phyloP scores from a whole-genome alignment of 1,140 invertebrate species.

The Cotesia typhae region DNA sequence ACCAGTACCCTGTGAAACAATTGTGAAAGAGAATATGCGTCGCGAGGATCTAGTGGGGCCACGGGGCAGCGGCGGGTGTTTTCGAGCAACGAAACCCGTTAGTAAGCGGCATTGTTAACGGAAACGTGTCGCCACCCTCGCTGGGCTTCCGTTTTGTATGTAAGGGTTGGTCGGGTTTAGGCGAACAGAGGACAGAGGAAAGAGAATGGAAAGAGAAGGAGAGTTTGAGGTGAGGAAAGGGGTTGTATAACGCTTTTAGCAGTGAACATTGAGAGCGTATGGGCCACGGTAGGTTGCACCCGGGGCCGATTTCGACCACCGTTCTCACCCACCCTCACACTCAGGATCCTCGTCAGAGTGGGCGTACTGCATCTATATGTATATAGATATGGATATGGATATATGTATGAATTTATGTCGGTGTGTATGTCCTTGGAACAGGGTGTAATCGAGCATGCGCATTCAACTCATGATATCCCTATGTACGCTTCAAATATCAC shows the following conservation, averaged over 20 bases:
- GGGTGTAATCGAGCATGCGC: constrained; percentile 38
- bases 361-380: constrained; percentile 28
- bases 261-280: constrained; percentile 26
- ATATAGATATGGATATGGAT: not conserved
- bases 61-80: not conserved
- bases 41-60: not conserved
- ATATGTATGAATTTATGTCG: not conserved
- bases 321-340: constrained; percentile 20
- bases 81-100: constrained; percentile 21
- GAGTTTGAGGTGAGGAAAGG: not conserved
- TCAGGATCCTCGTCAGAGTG: constrained; percentile 31
- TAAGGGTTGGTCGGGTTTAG: constrained; percentile 10
- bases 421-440: constrained; percentile 7
- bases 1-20: not conserved
- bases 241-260: constrained; percentile 20
- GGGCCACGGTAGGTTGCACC: constrained; percentile 23
- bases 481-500: constrained; percentile 32
- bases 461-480: constrained; percentile 33
- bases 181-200: not conserved
- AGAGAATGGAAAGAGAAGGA: not conserved
- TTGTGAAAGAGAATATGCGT: not conserved
- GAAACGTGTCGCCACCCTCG: constrained; percentile 33
- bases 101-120: constrained; percentile 40
- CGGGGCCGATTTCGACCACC: constrained; percentile 29
- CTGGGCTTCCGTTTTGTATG: constrained; percentile 12